Conservation (phyloP, 2,888 invertebrate species). For the Caenorhabditis sulstoni region DNA sequence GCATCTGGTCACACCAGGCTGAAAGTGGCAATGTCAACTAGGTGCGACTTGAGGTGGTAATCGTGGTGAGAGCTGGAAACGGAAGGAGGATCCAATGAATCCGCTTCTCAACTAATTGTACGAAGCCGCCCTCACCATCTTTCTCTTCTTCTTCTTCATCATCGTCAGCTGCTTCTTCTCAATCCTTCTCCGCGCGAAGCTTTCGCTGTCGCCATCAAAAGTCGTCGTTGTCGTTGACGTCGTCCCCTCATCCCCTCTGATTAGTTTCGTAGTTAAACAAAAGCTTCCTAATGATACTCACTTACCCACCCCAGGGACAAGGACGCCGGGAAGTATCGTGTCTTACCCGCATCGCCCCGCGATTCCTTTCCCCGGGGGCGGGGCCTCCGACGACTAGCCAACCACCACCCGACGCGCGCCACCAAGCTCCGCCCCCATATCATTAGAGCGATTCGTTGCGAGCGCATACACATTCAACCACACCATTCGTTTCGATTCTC, state of each 20-base stretch:
- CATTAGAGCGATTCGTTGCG: constrained; percentile 58
- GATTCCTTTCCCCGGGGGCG: constrained; percentile 29
- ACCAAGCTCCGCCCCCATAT: constrained; percentile 51
- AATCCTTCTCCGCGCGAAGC: not conserved
- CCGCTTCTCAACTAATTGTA: constrained; percentile 1
- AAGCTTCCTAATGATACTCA: constrained; percentile 54
- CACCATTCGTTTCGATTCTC: constrained; percentile 35
- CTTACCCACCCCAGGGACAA: constrained; percentile 45
- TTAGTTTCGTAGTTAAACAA: constrained; percentile 57
- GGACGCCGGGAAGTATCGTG: constrained; percentile 37
- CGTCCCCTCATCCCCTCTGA: constrained; percentile 23
- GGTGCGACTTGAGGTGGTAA: not conserved
- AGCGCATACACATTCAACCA: constrained; percentile 55
- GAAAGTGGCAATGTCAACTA: not conserved
- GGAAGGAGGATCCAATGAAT: not conserved
- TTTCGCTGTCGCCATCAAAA: too few relatives aligned
- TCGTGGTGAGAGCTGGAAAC: not conserved
- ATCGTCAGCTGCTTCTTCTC: not conserved
- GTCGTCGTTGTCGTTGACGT: too few relatives aligned
- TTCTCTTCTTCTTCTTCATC: constrained; percentile 17
- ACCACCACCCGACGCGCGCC: constrained; percentile 29
- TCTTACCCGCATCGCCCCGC: constrained; percentile 31
- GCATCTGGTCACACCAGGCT: not conserved
- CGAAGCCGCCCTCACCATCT: constrained; percentile 7
- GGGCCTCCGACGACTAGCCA: constrained; percentile 1